These are phyloP conservation scores for Psophia crepitans DNA, from an alignment of 2,113 vertebrate species.

Conservation along the genomic window DNA sequence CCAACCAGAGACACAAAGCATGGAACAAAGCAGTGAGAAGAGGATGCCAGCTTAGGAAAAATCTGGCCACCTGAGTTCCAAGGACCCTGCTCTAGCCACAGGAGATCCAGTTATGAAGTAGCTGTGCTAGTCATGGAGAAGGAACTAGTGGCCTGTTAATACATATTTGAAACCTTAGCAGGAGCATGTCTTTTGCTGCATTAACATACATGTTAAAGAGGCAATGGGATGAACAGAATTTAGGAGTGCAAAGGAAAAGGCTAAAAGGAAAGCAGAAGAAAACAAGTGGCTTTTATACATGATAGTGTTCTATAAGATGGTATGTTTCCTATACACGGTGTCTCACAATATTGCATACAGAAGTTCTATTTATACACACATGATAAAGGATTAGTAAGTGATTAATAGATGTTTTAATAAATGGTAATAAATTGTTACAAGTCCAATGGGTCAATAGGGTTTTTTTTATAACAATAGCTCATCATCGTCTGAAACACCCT, in stretches of 20 bases:
- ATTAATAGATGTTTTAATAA: slow-evolving; percentile 31
- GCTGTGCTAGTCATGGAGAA: background rate
- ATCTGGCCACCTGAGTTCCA: background rate
- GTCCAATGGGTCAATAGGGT: background rate
- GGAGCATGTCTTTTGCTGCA: background rate
- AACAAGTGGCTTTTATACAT: background rate
- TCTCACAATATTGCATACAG: background rate
- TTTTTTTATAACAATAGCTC: background rate
- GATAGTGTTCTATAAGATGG: background rate
- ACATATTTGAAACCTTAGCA: background rate
- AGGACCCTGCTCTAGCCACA: background rate
- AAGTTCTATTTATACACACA: background rate
- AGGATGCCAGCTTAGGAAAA: background rate
- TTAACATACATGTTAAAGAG: background rate
- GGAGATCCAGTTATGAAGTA: background rate
- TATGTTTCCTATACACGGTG: background rate
- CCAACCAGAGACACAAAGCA: background rate
- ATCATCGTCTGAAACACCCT: background rate
- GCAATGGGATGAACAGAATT: background rate
- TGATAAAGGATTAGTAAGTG: background rate
- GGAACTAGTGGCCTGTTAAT: background rate
- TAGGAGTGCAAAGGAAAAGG: background rate
- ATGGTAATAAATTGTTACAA: background rate
- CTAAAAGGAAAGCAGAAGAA: background rate
- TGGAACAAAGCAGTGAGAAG: background rate